Base-by-base conservation (phyloP, 2,888 invertebrate species). In the Clunio marinus region DNA sequence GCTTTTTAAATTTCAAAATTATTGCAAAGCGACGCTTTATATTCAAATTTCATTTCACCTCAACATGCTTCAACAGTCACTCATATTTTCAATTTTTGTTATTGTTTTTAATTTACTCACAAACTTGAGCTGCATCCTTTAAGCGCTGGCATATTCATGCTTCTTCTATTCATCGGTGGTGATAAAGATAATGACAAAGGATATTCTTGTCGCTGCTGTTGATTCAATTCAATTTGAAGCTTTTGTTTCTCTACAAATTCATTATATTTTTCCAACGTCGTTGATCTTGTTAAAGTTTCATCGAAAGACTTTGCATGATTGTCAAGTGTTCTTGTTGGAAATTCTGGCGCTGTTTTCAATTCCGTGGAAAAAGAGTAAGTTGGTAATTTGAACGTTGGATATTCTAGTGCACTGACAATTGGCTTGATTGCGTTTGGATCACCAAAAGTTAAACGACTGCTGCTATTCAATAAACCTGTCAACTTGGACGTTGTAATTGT, bases 181-280 rank as follows among this genome's bases (percentile, higher is more conserved):
- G 79, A 79, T 71, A 79, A 73, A 37, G 79, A 79, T 68, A 79
- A 71, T 63, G 79, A 79, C 70, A 79, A 73, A 71, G 78, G 79
- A 69, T 78, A 77, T 22, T 25, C 51, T 13, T 46, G 51, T 22
- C 46, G 65, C 20, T 65, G 65, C n/a, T 65, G 60, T n/a, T 60
- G 65, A 2, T 45, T 28, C 25, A 62, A 41, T 62, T 62, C 62
- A 10, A 62, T 3, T 8, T 66, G 66, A 8, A 25, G 10, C 7
- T 66, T 20, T 28, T 67, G 51, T 35, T 57, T 27, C 25, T 67
- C 66, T 15, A 68, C 2, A 27, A 68, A 28, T n/a, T 58, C 24
- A 37, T 68, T 37, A 13, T 68, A 65, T 4, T 37, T 17, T 13
- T 65, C 65, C 8, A 65, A 20, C 8, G 58, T 17, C 5, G 51